Evolutionary conservation across 2,113 vertebrate genomes (phyloP).

Genomic region (Vicugna pacos): DNA sequence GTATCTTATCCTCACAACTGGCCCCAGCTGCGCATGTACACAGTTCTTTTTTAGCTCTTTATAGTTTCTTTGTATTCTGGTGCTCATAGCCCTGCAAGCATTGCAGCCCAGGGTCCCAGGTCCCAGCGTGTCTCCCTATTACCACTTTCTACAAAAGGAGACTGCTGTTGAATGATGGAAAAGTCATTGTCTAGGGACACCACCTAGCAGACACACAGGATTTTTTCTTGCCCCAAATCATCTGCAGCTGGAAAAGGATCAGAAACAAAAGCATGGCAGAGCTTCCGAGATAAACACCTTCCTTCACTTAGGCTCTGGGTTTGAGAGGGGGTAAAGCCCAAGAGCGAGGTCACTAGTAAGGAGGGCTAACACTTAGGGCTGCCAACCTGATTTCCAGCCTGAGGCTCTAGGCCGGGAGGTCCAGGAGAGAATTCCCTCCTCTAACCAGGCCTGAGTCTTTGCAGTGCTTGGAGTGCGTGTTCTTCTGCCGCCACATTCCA

Average conservation of each 20-base stretch:
- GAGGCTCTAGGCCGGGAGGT: neutral
- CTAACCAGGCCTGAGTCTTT: too few relatives aligned
- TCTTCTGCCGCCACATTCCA: neutral
- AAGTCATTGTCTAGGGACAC: neutral
- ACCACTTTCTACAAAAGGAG: neutral
- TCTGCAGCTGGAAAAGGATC: neutral
- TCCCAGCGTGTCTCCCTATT: too few relatives aligned
- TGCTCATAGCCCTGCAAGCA: too few relatives aligned
- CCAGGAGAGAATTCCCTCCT: neutral
- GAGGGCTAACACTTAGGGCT: neutral
- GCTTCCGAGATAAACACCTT: neutral
- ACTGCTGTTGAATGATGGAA: neutral
- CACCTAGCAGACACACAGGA: neutral
- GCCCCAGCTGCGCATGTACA: too few relatives aligned
- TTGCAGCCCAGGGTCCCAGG: too few relatives aligned
- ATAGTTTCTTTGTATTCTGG: too few relatives aligned
- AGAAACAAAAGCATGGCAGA: neutral
- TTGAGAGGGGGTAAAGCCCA: neutral
- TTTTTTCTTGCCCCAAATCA: neutral
- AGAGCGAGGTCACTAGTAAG: neutral
- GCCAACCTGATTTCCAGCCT: neutral
- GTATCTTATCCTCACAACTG: too few relatives aligned
- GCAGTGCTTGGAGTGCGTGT: accelerated
- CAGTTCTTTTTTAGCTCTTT: too few relatives aligned
- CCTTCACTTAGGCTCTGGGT: neutral